phyloP scores from a whole-genome alignment of 2,113 vertebrate species.

The Pomatorhinus ruficollis region DNA sequence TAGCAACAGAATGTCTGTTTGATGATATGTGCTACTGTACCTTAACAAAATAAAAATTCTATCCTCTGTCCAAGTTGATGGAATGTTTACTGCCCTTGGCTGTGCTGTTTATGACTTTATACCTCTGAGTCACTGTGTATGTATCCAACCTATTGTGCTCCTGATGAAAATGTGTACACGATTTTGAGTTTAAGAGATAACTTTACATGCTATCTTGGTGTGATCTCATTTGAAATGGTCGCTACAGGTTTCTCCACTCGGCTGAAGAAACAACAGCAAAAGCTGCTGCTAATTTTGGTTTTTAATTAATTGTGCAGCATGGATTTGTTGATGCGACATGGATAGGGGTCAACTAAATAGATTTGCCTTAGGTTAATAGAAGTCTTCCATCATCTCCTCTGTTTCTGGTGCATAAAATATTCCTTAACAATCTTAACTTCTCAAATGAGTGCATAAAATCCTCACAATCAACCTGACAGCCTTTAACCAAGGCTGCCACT shows the following conservation, averaged over 20 bases:
- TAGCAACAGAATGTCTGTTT: not conserved
- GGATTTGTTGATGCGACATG: not conserved
- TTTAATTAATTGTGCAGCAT: constrained; percentile 28
- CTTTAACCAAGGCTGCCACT: not conserved
- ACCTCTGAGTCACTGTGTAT: not conserved
- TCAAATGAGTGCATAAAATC: constrained; percentile 16
- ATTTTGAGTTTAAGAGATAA: not conserved
- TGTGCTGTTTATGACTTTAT: not conserved
- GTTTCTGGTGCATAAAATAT: constrained; percentile 47
- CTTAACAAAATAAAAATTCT: not conserved
- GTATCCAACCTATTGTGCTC: not conserved
- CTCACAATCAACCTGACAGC: constrained; percentile 44
- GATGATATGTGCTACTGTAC: not conserved
- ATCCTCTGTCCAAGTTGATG: not conserved
- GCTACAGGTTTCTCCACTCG: not conserved
- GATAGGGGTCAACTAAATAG: constrained; percentile 27
- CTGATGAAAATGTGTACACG: not conserved
- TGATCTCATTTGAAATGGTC: not conserved
- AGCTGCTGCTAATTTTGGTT: constrained; percentile 35
- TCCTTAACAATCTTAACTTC: constrained; percentile 47
- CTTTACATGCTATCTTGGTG: not conserved
- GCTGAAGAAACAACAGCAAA: constrained; percentile 38
- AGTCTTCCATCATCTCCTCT: constrained; percentile 14
- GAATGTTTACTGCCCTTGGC: not conserved
- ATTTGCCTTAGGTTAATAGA: constrained; percentile 46